A percentile compares a stretch with the other conserved stretches of the same genome.
Conservation (phyloP, 2,113 vertebrate species). For the Channa argus region DNA sequence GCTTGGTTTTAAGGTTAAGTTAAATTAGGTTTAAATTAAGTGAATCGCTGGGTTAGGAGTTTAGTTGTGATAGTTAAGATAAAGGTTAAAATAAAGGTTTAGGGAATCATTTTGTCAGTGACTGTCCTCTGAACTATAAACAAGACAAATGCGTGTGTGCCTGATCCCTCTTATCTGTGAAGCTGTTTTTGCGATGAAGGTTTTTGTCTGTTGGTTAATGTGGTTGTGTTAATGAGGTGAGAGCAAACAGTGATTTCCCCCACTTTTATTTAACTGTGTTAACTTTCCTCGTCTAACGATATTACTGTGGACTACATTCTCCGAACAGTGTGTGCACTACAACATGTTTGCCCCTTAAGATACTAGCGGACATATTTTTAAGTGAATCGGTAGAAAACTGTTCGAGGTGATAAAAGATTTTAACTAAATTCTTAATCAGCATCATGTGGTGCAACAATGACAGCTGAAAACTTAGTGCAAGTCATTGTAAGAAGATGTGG, state of each 20-base stretch:
- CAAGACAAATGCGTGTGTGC: not conserved
- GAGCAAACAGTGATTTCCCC: constrained; percentile 30
- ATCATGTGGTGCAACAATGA: constrained; percentile 12
- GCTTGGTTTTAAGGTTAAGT: too few species aligned
- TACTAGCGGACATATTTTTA: not conserved
- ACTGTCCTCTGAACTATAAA: too few species aligned
- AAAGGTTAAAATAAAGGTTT: too few species aligned
- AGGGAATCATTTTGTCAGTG: too few species aligned
- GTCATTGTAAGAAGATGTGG: not conserved
- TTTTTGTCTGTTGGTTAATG: constrained; percentile 58
- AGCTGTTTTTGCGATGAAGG: constrained; percentile 43
- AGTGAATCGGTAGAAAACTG: constrained; percentile 16
- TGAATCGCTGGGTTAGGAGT: not conserved
- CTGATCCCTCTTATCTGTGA: constrained; percentile 42
- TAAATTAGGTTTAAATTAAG: too few species aligned
- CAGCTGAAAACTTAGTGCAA: too few species aligned
- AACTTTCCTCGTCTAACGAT: not conserved
- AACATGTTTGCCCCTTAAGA: constrained; percentile 12
- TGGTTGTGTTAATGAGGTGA: constrained; percentile 46
- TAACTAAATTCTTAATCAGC: constrained; percentile 53
- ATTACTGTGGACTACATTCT: not conserved
- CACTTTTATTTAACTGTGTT: too few species aligned
- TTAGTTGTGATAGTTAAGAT: too few species aligned
- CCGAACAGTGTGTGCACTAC: not conserved
- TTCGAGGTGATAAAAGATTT: too few species aligned